Percentiles rank a stretch among this genome's conserved stretches.
These are phyloP conservation scores for Paradoxurus hermaphroditus DNA, from an alignment of 2,113 vertebrate genomes.

Conservation along the genomic window DNA sequence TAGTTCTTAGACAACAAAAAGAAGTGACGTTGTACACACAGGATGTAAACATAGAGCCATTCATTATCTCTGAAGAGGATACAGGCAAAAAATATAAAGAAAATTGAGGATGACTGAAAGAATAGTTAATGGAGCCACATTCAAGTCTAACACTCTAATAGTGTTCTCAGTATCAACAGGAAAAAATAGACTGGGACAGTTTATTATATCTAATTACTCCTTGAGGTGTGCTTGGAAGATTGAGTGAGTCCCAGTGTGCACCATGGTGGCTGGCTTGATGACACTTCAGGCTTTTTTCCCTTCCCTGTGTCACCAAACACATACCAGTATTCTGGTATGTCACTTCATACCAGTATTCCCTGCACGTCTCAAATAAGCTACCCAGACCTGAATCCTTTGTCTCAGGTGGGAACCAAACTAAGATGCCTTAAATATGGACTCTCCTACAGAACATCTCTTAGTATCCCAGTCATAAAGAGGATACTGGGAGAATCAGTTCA, in stretches of 20 bases:
- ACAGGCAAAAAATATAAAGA: not conserved
- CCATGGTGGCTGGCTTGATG: not conserved
- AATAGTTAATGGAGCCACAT: not conserved
- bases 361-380: not conserved
- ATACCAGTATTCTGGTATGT: not conserved
- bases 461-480: not conserved
- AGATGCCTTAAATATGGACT: not conserved
- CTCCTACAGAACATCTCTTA: not conserved
- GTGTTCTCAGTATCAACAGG: not conserved
- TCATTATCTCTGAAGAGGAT: not conserved
- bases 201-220: not conserved
- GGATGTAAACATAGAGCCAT: not conserved
- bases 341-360: not conserved
- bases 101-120: not conserved
- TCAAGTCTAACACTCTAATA: not conserved
- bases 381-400: not conserved
- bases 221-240: not conserved
- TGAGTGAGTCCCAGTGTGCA: not conserved
- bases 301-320: not conserved
- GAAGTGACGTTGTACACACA: not conserved
- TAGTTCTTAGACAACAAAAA: not conserved
- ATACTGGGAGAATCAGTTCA: not conserved
- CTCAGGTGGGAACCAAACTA: not conserved
- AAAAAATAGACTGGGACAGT: not conserved
- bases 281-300: not conserved